Base-by-base conservation (phyloP, 2,888 invertebrate genomes). In the Portevinia maculata region DNA sequence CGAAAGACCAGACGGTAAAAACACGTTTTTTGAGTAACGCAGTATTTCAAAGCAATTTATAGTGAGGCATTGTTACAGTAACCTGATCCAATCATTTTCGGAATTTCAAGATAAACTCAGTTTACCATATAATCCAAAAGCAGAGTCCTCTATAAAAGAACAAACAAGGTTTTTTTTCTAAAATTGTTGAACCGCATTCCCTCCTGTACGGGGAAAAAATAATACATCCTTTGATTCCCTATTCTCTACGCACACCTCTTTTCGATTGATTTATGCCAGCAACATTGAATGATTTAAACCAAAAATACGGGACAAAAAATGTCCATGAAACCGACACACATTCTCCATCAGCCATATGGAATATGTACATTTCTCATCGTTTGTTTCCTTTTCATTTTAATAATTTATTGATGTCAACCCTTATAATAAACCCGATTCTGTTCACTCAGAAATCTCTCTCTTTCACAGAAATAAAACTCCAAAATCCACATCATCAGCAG, bases 331-430 rank as follows among this genome's bases (percentile, higher is more conserved):
- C 59, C 78, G 28, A 46, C 52, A 50, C 48, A 69, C 67, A 30
- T 34, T 52, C 28, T 11, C 39, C 28, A 30, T 44, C 24, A 34
- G 64, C 59, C 69, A 76, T 71, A 57, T 78, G 67, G 62, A 60
- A 67, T 32, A 59, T 69, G 70, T 70, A 52, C 76, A 81, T 70
- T 46, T 67, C 76, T 60, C 81, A 55, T 64, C 39, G 64, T 62
- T 32, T 70, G 39, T 64, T 64, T 67, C 55, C 59, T 71, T 71
- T 83, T 78, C 65, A 76, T 76, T 83, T 83, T 62, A 78, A 83
- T 83, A 83, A 83, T 83, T 83, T 78, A 83, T 83, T 71, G 83
- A 67, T 62, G 83, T 83, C 78, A 83, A 83, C 83, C 78, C 75
- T 60, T 78, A 21, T 53, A 78, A 83, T 83, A 83, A 71, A 83